Evolutionary conservation across 2,113 vertebrate genomes (phyloP), one percentile per base, ranked within the genome.

Genomic region (Vanacampus margaritifer): DNA sequence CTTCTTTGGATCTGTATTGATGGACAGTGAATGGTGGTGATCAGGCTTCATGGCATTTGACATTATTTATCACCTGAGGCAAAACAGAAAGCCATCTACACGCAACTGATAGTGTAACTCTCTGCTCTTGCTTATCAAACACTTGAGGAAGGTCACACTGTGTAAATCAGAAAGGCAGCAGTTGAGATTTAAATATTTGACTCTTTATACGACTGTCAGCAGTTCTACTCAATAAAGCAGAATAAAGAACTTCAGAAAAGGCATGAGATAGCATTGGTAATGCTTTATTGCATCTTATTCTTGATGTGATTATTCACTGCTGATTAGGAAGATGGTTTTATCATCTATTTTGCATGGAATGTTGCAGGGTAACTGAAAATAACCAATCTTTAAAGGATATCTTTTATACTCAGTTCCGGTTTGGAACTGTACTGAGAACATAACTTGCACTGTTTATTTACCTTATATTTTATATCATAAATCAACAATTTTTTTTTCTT

Each of bases 401-500:
- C 43, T 10, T 17, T 21, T 10, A n/a, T n/a, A 8, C 9, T 50
- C 21, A 11, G 16, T 3, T 50, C 21, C 8, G 21, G 48, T 51
- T 51, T 23, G 83, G 84, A 79, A 65, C 64, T 36, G 62, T 78
- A 69, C 71, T 50, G 53, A 71, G 65, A 78, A 56, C 26, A 28
- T 32, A 56, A n/a, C n/a, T n/a, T 1, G 12, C 12, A 26, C 51
- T 13, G 6, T 32, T 17, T 32, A 17, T 23, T 75, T 61, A 35
- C 70, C 75, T 72, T 51, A 68, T 58, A 64, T 76, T 78, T 82
- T 74, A 71, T 73, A 72, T 21, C 64, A 70, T 73, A 54, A 73
- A 70, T 58, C 57, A 86, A 79, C 87, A 86, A 86, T 1, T 21
- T 87, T 84, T 78, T 85, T 69, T 32, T 2, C 64, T 80, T 72